phyloP scores from a whole-genome alignment of 2,797 vertebrate species.

The Bradypus variegatus region DNA sequence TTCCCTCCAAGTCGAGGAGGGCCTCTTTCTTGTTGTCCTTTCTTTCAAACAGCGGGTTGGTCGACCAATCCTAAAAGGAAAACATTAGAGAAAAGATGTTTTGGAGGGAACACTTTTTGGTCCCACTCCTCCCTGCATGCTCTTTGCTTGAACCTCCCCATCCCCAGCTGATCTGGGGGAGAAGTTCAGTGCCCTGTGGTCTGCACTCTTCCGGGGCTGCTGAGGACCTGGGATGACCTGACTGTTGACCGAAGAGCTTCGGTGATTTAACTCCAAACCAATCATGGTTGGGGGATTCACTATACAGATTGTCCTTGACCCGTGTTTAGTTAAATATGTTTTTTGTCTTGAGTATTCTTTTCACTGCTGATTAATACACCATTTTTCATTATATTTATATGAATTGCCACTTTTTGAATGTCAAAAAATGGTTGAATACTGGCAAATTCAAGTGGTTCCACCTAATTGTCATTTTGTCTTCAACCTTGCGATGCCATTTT shows the following conservation, averaged over 20 bases:
- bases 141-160: accelerated
- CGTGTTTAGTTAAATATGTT: background rate
- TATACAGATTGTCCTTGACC: background rate
- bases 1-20: slow-evolving; percentile 72
- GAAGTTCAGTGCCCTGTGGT: background rate
- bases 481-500: too few species aligned
- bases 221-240: background rate
- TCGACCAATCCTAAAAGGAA: slow-evolving; percentile 73
- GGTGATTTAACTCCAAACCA: background rate
- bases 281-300: background rate
- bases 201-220: background rate
- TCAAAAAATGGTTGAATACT: background rate
- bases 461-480: too few species aligned
- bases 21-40: slow-evolving; percentile 72
- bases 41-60: slow-evolving; percentile 74
- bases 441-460: too few species aligned
- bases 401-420: background rate
- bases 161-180: too few species aligned
- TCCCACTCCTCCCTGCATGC: accelerated
- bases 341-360: background rate
- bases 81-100: accelerated
- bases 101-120: accelerated
- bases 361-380: background rate
- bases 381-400: background rate
- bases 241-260: background rate